A percentile compares a stretch with the other conserved stretches of the same genome.
These are phyloP conservation scores for Oryzias curvinotus DNA, from an alignment of 2,113 vertebrate species.

Conservation along the genomic window DNA sequence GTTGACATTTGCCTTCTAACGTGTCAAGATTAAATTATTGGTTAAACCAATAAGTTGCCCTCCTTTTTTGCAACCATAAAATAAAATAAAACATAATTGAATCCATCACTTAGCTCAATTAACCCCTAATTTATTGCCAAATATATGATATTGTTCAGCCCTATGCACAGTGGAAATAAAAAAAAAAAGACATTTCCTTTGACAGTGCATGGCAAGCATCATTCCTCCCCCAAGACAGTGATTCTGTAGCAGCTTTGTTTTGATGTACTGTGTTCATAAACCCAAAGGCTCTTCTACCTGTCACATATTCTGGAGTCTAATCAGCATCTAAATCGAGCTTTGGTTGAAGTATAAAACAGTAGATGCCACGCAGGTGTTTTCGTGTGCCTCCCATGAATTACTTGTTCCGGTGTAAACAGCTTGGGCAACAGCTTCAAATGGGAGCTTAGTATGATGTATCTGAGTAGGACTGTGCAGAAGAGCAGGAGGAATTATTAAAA, in stretches of 20 bases:
- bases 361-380: neutral
- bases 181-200: neutral
- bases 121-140: too few relatives aligned
- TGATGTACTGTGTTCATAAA: neutral
- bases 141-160: too few relatives aligned
- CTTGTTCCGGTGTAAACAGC: neutral
- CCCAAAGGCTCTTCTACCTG: neutral
- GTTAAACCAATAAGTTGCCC: too few relatives aligned
- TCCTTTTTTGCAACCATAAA: too few relatives aligned
- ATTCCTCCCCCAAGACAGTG: neutral
- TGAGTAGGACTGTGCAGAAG: conserved; percentile 5
- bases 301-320: neutral
- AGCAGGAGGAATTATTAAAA: conserved; percentile 39
- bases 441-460: conserved; percentile 6
- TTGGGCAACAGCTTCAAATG: neutral
- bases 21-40: too few relatives aligned
- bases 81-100: too few relatives aligned
- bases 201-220: neutral
- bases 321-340: neutral
- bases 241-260: neutral
- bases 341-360: neutral
- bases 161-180: neutral
- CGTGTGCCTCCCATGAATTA: neutral
- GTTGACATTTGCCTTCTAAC: too few relatives aligned
- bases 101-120: too few relatives aligned